These are phyloP conservation scores for Tarsius wallacei DNA, from an alignment of 2,797 vertebrate genomes.

Conservation along the genomic window DNA sequence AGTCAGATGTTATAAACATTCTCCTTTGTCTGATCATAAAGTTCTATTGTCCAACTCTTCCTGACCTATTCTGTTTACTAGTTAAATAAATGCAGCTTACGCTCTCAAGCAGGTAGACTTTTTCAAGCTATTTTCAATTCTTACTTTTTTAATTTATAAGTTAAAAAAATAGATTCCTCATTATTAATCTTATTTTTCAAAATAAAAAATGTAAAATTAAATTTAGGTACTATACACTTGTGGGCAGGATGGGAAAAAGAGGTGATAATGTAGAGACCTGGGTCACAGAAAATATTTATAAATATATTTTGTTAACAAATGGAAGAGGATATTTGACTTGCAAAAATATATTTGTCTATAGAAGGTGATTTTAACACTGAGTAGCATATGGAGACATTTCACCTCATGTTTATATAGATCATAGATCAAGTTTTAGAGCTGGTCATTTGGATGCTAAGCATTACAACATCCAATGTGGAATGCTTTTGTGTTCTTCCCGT, in stretches of 20 bases:
- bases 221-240: background rate
- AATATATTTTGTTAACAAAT: background rate
- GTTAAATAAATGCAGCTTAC: background rate
- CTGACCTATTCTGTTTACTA: background rate
- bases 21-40: background rate
- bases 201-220: background rate
- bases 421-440: background rate
- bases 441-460: background rate
- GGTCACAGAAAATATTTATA: background rate
- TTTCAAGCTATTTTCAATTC: background rate
- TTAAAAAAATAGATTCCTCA: background rate
- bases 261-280: background rate
- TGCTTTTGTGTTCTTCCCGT: background rate
- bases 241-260: fast-evolving
- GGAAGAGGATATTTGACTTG: background rate
- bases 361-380: background rate
- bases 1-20: background rate
- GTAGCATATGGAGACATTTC: background rate
- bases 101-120: background rate
- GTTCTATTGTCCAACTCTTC: background rate
- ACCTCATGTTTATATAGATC: background rate
- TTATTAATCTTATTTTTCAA: background rate
- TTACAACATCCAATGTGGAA: background rate
- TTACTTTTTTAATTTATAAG: background rate
- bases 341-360: background rate